Conservation (phyloP, 2,888 invertebrate species). For the Buathra laborator region DNA sequence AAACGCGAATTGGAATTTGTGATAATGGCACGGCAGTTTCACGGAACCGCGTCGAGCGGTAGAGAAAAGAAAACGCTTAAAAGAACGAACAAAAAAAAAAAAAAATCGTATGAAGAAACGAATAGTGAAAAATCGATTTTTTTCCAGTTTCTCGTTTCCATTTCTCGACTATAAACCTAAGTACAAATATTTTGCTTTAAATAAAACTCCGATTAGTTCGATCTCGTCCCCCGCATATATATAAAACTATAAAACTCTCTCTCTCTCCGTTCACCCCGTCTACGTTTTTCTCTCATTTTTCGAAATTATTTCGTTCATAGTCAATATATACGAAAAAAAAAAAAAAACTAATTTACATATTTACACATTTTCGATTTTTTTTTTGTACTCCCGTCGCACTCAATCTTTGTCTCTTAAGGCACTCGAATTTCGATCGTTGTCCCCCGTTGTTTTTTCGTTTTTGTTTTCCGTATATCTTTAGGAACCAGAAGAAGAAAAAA, state of each 20-base stretch:
- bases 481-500: conserved; percentile 21
- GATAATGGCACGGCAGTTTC: conserved; percentile 83
- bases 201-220: conserved; percentile 63
- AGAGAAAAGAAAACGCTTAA: conserved; percentile 36
- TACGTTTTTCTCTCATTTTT: conserved; percentile 28
- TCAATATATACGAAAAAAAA: conserved; percentile 34
- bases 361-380: conserved; percentile 33
- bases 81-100: conserved; percentile 37
- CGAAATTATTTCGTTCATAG: conserved; percentile 31
- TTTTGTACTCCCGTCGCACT: conserved; percentile 65
- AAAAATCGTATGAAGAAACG: conserved; percentile 33
- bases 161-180: conserved; percentile 65
- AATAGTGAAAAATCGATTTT: conserved; percentile 40
- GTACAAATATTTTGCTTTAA: conserved; percentile 57
- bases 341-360: conserved; percentile 29
- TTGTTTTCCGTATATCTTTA: conserved; percentile 14
- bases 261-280: conserved; percentile 2
- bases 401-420: conserved; percentile 59
- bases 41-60: conserved; percentile 82
- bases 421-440: conserved; percentile 52
- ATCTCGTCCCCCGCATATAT: conserved; percentile 64
- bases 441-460: background rate
- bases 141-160: conserved; percentile 38
- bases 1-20: conserved; percentile 63
- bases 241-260: conserved; percentile 54